A percentile compares a stretch with the other conserved stretches of the same genome.
Conservation (phyloP, 1,140 invertebrate species). For the Sesamia nonagrioides region DNA sequence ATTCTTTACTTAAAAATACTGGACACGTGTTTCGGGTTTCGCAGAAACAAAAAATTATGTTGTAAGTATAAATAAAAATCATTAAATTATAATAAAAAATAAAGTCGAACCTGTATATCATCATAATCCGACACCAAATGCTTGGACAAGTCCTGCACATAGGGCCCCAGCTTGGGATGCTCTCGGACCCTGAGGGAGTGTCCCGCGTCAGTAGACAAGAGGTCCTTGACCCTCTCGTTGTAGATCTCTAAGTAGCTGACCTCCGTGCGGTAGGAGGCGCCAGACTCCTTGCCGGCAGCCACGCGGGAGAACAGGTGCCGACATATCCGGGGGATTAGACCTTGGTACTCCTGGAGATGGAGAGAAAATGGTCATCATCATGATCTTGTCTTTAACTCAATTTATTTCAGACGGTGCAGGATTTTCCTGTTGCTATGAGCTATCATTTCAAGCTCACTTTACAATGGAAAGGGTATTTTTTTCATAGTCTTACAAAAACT, state of each 20-base stretch:
- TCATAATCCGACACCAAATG: slow-evolving; percentile 95
- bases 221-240: slow-evolving; percentile 96
- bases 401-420: too few species aligned
- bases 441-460: too few species aligned
- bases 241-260: slow-evolving; percentile 97
- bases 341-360: slow-evolving; percentile 91
- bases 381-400: too few species aligned
- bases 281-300: slow-evolving; percentile 93
- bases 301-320: slow-evolving; percentile 92
- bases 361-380: not conserved
- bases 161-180: slow-evolving; percentile 96
- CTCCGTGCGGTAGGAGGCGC: slow-evolving; percentile 94
- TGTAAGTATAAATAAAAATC: too few species aligned
- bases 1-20: too few species aligned
- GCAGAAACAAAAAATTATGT: too few species aligned
- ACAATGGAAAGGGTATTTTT: too few species aligned
- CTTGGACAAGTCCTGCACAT: slow-evolving; percentile 96
- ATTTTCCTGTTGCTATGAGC: too few species aligned
- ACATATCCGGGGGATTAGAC: slow-evolving; percentile 96
- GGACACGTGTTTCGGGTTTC: too few species aligned
- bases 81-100: not conserved
- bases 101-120: slow-evolving; percentile 90
- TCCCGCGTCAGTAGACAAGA: slow-evolving; percentile 91
- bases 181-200: slow-evolving; percentile 95
- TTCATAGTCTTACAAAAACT: too few species aligned